A percentile compares a stretch with the other conserved stretches of the same genome.
These are phyloP conservation scores for Trachelus stipa DNA, from an alignment of 2,888 invertebrate species.

Conservation along the genomic window DNA sequence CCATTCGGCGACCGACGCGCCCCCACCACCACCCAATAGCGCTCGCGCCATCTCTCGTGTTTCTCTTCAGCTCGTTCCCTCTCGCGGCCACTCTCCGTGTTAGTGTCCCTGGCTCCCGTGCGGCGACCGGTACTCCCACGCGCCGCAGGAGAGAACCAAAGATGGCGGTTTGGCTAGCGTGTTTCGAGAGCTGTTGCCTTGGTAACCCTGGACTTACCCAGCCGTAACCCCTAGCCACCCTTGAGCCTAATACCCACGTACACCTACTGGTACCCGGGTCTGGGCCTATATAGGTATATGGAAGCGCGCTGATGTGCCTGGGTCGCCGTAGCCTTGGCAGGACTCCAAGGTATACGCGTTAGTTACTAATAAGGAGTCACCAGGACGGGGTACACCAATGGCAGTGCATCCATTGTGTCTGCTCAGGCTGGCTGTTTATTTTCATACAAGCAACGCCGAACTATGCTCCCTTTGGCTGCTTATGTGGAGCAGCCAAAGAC, in stretches of 20 bases:
- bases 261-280: neutral
- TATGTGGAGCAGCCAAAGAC: neutral
- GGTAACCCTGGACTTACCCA: constrained; percentile 64
- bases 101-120: constrained; percentile 21
- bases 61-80: constrained; percentile 22
- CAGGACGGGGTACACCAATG: neutral
- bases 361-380: neutral
- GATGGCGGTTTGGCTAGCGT: constrained; percentile 56
- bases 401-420: neutral
- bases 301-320: neutral
- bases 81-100: constrained; percentile 10
- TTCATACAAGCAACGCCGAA: neutral
- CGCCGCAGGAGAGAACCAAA: constrained; percentile 40
- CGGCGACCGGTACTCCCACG: constrained; percentile 33
- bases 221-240: constrained; percentile 48
- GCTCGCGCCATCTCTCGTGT: constrained; percentile 32
- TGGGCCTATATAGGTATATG: neutral
- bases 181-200: constrained; percentile 66
- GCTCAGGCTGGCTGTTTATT: neutral
- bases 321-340: neutral
- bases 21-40: constrained; percentile 3
- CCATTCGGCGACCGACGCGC: neutral
- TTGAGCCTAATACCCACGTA: constrained; percentile 1
- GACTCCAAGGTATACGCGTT: neutral
- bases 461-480: neutral